phyloP scores from a whole-genome alignment of 2,113 vertebrate species.

The Edolisoma coerulescens region DNA sequence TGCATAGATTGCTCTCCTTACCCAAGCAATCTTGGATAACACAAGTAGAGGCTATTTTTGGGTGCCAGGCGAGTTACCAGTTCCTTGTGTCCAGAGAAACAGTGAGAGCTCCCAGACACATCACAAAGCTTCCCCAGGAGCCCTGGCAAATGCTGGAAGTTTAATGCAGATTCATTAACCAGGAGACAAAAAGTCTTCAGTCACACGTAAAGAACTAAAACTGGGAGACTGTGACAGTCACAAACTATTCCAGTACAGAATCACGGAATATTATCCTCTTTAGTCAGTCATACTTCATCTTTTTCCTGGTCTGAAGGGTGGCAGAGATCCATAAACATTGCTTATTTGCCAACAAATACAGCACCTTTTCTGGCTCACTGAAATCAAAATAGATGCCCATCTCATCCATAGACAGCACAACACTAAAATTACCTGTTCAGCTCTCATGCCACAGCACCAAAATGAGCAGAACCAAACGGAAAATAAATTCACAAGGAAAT shows the following conservation, averaged over 20 bases:
- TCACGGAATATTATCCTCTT: background rate
- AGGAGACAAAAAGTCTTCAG: background rate
- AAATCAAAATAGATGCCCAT: background rate
- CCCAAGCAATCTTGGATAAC: background rate
- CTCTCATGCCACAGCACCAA: background rate
- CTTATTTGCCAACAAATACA: background rate
- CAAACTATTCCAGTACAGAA: background rate
- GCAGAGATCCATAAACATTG: background rate
- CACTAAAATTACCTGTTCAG: background rate
- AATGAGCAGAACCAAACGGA: background rate
- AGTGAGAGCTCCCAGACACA: background rate
- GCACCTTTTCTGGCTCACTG: background rate
- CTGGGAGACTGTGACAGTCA: background rate
- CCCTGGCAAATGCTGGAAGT: background rate
- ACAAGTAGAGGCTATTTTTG: background rate
- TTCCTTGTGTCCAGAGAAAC: background rate
- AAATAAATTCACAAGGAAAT: background rate
- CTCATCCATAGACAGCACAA: background rate
- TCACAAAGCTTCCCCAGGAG: background rate
- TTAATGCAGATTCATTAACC: background rate
- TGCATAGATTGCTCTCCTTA: background rate
- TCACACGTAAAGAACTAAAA: background rate
- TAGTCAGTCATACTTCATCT: background rate
- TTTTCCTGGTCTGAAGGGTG: background rate
- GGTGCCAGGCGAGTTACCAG: background rate